Conservation (phyloP, 1,140 invertebrate species). For the Macrobrachium nipponense region DNA sequence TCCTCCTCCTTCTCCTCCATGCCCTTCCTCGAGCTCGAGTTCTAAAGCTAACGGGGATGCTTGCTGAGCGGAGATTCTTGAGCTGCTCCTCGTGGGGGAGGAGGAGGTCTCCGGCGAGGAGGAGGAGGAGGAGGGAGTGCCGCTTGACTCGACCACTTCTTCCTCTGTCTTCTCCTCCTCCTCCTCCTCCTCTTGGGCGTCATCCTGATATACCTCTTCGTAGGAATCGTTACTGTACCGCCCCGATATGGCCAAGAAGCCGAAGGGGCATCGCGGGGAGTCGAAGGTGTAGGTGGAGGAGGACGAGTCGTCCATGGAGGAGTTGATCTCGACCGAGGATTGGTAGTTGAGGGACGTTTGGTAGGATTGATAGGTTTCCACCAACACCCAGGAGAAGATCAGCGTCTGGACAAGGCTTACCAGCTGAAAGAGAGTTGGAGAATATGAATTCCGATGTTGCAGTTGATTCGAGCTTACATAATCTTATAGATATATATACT, state of each 20-base stretch:
- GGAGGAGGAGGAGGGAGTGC: background rate
- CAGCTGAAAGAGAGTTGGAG: slow-evolving; percentile 13
- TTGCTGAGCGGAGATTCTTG: too few species aligned
- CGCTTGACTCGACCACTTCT: background rate
- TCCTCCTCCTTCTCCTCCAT: background rate
- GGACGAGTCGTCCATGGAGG: slow-evolving; percentile 8
- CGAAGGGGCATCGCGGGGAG: slow-evolving; percentile 24
- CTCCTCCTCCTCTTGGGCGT: background rate
- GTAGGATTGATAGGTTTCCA: slow-evolving; percentile 50
- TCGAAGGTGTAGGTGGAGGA: slow-evolving; percentile 6
- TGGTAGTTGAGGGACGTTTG: background rate
- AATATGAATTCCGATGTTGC: too few species aligned
- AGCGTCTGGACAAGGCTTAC: slow-evolving; percentile 52
- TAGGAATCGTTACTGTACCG: background rate
- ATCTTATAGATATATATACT: too few species aligned
- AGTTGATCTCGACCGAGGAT: background rate
- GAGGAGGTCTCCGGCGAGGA: too few species aligned
- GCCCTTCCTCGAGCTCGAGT: background rate
- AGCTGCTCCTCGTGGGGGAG: too few species aligned
- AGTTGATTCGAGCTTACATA: too few species aligned
- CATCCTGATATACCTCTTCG: background rate
- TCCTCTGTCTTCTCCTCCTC: background rate
- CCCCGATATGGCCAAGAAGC: slow-evolving; percentile 23
- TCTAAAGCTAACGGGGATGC: slow-evolving; percentile 10
- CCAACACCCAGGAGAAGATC: slow-evolving; percentile 51